phyloP scores from a whole-genome alignment of 2,113 vertebrate genomes.

The Castor canadensis region DNA sequence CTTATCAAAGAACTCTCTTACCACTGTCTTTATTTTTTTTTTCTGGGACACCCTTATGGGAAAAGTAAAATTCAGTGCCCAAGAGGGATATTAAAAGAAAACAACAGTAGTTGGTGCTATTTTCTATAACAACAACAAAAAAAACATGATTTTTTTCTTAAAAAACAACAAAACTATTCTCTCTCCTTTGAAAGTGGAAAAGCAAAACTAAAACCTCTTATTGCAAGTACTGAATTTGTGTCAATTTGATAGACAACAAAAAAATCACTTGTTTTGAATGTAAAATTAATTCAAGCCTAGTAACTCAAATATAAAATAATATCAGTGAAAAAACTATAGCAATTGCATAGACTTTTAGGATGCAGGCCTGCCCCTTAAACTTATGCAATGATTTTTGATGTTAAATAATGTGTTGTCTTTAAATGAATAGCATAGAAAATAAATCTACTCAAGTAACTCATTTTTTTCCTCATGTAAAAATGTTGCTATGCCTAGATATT shows the following conservation, averaged over 20 bases:
- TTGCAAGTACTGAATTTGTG: not conserved
- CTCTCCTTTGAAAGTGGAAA: not conserved
- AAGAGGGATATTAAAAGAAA: constrained; percentile 21
- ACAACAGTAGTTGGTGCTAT: not conserved
- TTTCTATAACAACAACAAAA: not conserved
- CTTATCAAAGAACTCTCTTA: constrained; percentile 39
- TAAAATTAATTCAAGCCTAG: constrained; percentile 61
- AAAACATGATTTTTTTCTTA: constrained; percentile 1
- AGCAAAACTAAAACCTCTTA: not conserved
- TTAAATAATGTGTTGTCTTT: not conserved
- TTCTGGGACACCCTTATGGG: not conserved
- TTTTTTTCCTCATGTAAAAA: constrained; percentile 80
- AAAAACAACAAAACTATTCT: not conserved
- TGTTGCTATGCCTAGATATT: constrained; percentile 75
- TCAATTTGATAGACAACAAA: not conserved
- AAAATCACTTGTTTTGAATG: constrained; percentile 47
- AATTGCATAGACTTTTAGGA: not conserved
- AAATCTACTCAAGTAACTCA: constrained; percentile 76
- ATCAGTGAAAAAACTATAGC: not conserved
- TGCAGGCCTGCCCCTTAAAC: not conserved
- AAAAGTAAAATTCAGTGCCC: constrained; percentile 28
- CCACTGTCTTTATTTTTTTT: constrained; percentile 9
- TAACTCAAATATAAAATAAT: not conserved
- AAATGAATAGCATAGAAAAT: constrained; percentile 76
- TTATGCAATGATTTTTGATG: not conserved